phyloP scores from a whole-genome alignment of 2,888 invertebrate genomes.

The Malthinus seriepunctatus region DNA sequence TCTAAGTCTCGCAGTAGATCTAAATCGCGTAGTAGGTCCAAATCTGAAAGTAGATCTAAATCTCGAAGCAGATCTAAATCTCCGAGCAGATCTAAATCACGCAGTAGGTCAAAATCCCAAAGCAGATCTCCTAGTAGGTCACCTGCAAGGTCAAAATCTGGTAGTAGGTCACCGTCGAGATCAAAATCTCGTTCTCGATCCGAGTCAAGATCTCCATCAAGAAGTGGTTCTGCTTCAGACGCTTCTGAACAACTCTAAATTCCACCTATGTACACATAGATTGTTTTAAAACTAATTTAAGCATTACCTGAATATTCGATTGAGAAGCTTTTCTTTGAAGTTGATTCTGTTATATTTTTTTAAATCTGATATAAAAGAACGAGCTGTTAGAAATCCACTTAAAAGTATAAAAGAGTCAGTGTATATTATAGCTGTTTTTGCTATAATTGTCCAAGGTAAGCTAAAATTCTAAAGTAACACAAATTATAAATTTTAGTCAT shows the following conservation, averaged over 20 bases:
- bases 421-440: conserved; percentile 64
- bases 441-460: conserved; percentile 63
- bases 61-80: conserved; percentile 43
- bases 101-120: conserved; percentile 39
- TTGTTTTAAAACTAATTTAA: conserved; percentile 8
- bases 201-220: conserved; percentile 24
- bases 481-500: not conserved
- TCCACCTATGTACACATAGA: conserved; percentile 19
- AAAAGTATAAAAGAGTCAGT: conserved; percentile 65
- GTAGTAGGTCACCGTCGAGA: conserved; percentile 40
- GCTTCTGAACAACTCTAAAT: conserved; percentile 30
- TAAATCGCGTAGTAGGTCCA: conserved; percentile 42
- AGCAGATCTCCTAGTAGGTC: conserved; percentile 46
- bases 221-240: conserved; percentile 48
- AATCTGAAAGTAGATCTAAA: conserved; percentile 40
- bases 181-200: conserved; percentile 44
- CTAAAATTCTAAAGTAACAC: conserved; percentile 43
- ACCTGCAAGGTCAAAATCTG: conserved; percentile 41
- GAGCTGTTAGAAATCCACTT: conserved; percentile 63
- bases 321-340: conserved; percentile 57
- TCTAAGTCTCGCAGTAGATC: conserved; percentile 44
- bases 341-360: conserved; percentile 58
- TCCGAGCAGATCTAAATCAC: conserved; percentile 43
- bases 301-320: conserved; percentile 61
- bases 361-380: conserved; percentile 59